Evolutionary conservation across 2,888 invertebrate species (phyloP), one percentile per base, ranked within the genome.

Genomic region (Caenorhabditis sp.): DNA sequence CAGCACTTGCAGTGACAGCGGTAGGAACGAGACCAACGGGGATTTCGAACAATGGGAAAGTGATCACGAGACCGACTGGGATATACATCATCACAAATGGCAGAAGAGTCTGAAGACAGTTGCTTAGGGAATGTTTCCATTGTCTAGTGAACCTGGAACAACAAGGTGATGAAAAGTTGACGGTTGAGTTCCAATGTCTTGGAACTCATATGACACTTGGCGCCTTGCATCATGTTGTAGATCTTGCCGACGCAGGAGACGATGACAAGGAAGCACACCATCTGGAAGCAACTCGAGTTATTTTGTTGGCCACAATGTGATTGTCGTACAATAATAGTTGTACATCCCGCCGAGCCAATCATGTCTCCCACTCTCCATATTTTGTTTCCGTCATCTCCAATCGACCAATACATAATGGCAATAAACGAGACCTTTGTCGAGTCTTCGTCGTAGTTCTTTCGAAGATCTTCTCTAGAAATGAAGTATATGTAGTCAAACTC

Each of bases 81-180:
- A 61, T 55, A 37, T 76, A 76, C 76, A 76, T 76, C 61, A 76
- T 60, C 37, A 76, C 32, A 15, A 76, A 76, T 35, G 76, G 76
- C 1, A 76, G 68, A 2, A 76, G 44, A 15, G 76, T 76, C 76
- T 76, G 61, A 15, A 74, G 53, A 53, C 22, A 26, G 13, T 53
- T 26, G 4, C 11, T 24, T 1, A 32, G 32, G 32, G 9, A 32
- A 32, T 4, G 9, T 4, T 32, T 37, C 0, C 5, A 13, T 13
- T 20, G 1, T 26, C 32, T 20, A 18, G 44, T 6, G 24, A 24
- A 32, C 79, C 53, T 79, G 79, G 15, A 79, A 55, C 0, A 44
- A 51, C 0, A 79, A 20, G 6, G 79, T 79, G 32, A 65, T 22
- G 13, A 79, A 71, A 4, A 79, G 64, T 40, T 79, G 79, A 5